A percentile compares a stretch with the other conserved stretches of the same genome.
Evolutionary conservation across 2,113 vertebrate species (phyloP).

Genomic region (Plestiodon gilberti): DNA sequence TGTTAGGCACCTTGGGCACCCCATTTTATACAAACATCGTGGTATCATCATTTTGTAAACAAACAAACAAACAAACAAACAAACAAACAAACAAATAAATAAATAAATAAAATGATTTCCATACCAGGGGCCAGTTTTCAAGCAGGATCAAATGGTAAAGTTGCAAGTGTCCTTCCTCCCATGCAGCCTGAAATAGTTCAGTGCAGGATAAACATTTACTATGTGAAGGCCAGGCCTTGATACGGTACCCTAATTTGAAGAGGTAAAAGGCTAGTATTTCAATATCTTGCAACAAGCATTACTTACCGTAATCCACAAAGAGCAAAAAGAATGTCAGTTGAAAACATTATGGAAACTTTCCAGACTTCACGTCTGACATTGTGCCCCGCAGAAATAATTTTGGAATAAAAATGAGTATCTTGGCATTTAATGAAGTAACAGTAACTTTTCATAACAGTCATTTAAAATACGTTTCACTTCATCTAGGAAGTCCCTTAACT

Average conservation of each 20-base stretch:
- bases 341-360: not conserved
- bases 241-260: not conserved
- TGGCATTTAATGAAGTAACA: conserved; percentile 6
- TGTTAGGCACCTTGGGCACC: too few relatives aligned
- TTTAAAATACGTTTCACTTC: conserved; percentile 15
- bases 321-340: not conserved
- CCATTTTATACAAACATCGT: too few relatives aligned
- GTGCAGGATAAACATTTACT: too few relatives aligned
- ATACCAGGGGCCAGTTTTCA: not conserved
- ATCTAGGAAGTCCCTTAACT: conserved; percentile 15
- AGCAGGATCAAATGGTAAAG: not conserved
- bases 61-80: too few relatives aligned
- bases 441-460: conserved; percentile 12
- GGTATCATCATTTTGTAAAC: too few relatives aligned
- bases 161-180: not conserved
- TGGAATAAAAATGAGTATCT: not conserved
- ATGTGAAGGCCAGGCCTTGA: too few relatives aligned
- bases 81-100: too few relatives aligned
- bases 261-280: not conserved
- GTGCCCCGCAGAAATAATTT: not conserved
- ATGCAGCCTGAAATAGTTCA: too few relatives aligned
- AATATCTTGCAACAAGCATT: not conserved
- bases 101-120: too few relatives aligned
- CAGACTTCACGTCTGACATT: not conserved
- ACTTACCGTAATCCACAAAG: not conserved